Evolutionary conservation across 2,888 invertebrate genomes (phyloP).

Genomic region (Frankliniella intonsa): DNA sequence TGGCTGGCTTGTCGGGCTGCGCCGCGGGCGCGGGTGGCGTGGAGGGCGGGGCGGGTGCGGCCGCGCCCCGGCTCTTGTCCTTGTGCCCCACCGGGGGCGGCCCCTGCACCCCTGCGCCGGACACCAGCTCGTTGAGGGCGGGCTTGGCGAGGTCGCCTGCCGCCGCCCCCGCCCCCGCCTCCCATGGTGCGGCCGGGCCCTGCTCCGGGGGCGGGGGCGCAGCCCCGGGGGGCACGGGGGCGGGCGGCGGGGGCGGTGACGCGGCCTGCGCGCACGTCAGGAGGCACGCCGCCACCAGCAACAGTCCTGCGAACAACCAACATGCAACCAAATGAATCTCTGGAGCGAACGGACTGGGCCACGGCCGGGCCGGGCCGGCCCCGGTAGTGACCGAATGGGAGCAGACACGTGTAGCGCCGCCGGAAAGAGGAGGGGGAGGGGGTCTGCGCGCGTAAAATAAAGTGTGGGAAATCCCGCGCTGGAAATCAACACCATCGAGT

Average conservation of each 20-base stretch:
- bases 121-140: constrained; percentile 19
- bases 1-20: too few relatives aligned
- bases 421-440: too few relatives aligned
- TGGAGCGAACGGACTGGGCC: too few relatives aligned
- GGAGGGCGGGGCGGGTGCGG: neutral
- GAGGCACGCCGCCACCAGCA: neutral
- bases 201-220: constrained; percentile 1
- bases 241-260: neutral
- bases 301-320: neutral
- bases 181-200: constrained; percentile 19
- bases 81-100: neutral
- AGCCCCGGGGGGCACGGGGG: neutral
- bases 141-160: constrained; percentile 10
- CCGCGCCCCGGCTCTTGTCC: neutral
- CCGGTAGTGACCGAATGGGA: too few relatives aligned
- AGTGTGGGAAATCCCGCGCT: neutral
- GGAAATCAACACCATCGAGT: neutral
- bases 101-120: neutral
- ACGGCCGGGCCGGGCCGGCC: too few relatives aligned
- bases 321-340: too few relatives aligned
- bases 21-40: too few relatives aligned
- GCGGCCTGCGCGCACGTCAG: neutral
- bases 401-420: too few relatives aligned
- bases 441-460: neutral
- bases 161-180: neutral